Base-by-base conservation (phyloP, 2,797 vertebrate species). In the Dicrostonyx torquatus region DNA sequence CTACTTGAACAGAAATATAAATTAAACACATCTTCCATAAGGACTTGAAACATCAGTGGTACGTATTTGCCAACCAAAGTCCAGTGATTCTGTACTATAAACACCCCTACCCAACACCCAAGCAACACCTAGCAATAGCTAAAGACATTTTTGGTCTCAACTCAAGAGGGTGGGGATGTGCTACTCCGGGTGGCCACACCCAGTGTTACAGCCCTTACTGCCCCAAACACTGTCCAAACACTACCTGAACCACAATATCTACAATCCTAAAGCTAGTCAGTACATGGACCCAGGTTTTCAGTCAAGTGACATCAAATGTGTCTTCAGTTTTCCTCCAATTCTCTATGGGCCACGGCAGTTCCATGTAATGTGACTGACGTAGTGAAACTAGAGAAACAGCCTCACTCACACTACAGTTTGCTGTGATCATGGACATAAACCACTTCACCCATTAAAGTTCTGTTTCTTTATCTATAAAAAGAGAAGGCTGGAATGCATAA, bases 381-480 rank as follows among this genome's bases (percentile, higher is more conserved):
- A 53, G 53, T 14, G 76, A 18, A 95, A 72, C 9, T 45, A 91
- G 10, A 12, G 1, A 80, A n/a, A 80, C 29, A 10, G 12, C 79
- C 43, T 87, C 14, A 82, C 79, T 86, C 45, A 95, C 11, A 64
- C 0, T 34, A 45, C 60, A 64, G 43, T 55, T 83, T 40, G 58
- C 2, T 91, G 20, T 92, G 70, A 95, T 53, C 70, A 78, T 2
- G 43, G 40, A 82, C n/a, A 90, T 72, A 87, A 87, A 91, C 76
- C 89, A 93, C 73, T 94, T 85, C 31, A 91, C 50, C 43, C 26
- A 40, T 45, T 60, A 22, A 96, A 60, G 34, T 50, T 55, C 89
- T 53, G 24, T 68, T 95, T 93, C 88, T 93, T 93, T 43, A 86
- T 20, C 72, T 93, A 0, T 80, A 76, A 93, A 43, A 85, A 80